Conservation (phyloP, 2,888 invertebrate genomes). For the Busseola fusca region DNA sequence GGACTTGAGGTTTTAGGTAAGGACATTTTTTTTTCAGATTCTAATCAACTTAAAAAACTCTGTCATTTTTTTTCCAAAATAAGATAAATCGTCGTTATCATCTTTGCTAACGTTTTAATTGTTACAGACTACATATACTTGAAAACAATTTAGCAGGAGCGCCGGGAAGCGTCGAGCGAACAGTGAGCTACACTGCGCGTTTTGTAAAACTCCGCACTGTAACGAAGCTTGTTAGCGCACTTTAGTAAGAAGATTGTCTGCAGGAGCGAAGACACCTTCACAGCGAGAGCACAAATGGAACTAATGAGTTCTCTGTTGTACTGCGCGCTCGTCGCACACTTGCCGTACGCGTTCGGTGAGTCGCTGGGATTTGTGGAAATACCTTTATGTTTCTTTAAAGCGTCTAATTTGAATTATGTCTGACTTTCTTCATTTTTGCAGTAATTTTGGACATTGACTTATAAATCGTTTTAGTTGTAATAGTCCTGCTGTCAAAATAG, state of each 20-base stretch:
- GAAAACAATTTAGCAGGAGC: constrained; percentile 74
- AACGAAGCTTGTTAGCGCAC: constrained; percentile 87
- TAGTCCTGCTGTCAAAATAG: background rate
- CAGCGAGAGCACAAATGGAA: constrained; percentile 79
- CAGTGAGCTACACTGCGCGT: constrained; percentile 70
- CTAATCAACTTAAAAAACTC: too few species aligned
- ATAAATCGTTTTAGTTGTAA: background rate
- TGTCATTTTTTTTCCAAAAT: background rate
- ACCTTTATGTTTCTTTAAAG: background rate
- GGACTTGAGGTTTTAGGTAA: background rate
- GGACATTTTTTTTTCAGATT: background rate
- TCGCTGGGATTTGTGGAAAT: constrained; percentile 23
- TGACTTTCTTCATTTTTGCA: background rate
- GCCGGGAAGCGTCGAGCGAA: constrained; percentile 57
- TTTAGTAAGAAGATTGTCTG: constrained; percentile 84
- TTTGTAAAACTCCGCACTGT: constrained; percentile 78
- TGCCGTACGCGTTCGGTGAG: constrained; percentile 79
- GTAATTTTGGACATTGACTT: background rate
- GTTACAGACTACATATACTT: constrained; percentile 68
- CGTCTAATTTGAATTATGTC: background rate
- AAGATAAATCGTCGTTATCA: background rate
- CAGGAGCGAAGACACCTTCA: constrained; percentile 77
- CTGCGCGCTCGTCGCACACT: constrained; percentile 73
- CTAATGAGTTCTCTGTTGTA: constrained; percentile 85
- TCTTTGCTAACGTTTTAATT: constrained; percentile 35